Evolutionary conservation across 23 tunicate species (phyloP), one percentile per base, ranked within the genome.

Genomic region (Halocynthia aurantium): DNA sequence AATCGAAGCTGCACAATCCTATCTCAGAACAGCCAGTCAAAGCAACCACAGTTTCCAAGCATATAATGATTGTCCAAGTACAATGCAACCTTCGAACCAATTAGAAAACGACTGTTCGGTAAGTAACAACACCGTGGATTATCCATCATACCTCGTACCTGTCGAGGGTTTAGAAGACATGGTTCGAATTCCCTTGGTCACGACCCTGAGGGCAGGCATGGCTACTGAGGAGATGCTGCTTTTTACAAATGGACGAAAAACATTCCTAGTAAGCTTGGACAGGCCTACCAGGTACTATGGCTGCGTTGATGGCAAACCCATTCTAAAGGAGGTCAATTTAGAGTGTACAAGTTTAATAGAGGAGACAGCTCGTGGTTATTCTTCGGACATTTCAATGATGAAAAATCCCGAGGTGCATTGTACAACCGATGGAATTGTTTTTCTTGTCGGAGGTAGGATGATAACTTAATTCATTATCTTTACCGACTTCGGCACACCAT

Each of bases 331-430:
- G 1, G 44, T 4, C 1, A 31, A 31, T 31, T 31, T 31, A 4
- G 44, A 31, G 44, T 31, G 44, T 31, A 8, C 65, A 13, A 53
- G 21, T 13, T 8, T 7, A 6, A 54, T 1, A 8, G 63, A 74
- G 10, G 57, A 56, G 13, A 22, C 55, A 13, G 50, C 21, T 53
- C 50, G 17, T 13, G 78, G 78, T 51, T 74, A 64, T 62, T 74
- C 78, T 7, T 49, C 78, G 0, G 57, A 74, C 17, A 81, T 90
- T 80, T 87, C 97, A 6, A 57, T 64, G 4, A 86, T 92, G 92
- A 92, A 92, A 67, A 92, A 92, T 50, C 84, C 85, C 7, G 98
- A 92, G 22, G 76, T 78, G 67, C 79, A 70, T 54, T 80, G 87
- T 7, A 49, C 92, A 22, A 8, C 20, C 18, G 84, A 78, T 52